Base-by-base conservation (phyloP, 2,888 invertebrate genomes). In the Autographa gamma region DNA sequence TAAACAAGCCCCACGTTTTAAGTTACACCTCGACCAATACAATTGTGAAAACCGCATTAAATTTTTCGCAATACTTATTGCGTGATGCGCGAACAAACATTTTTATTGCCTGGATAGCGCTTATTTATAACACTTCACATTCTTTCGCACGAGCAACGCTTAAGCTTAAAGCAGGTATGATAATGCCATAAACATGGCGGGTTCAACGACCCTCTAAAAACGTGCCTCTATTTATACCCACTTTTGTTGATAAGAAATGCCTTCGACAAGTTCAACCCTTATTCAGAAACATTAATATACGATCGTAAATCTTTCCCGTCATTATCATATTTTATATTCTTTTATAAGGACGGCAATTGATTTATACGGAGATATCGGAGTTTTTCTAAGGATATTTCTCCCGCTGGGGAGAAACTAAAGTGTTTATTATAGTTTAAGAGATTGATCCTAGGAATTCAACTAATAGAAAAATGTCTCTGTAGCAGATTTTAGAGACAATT, bases 261-360 rank as follows among this genome's bases (percentile, higher is more conserved):
- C 65, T 60, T 58, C 41, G 52, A 65, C 54, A 56, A 56, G 52
- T 54, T 5, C 25, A 71, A 56, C 54, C 63, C 71, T 75, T 77
- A 77, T 79, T 79, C 65, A 79, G 63, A 67, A 67, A 71, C 62
- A 34, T 19, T 54, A 52, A 56, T 59, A 65, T 63, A 63, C 19
- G 60, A 31, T 71, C 52, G 60, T 79, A 79, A 75, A 77, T 77
- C 79, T 76, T 72, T 59, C 67, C 77, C 71, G 71, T 54, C 76
- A 68, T 68, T 72, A 76, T 61, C 63, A 63, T 79, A 71, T 74
- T 70, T 60, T 41, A n/a, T 69, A 62, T 71, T 66, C 60, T 66
- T 79, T 79, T 54, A n/a, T 54, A 11, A 7, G 7, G 54, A 19
- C 4, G 18, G 19, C 19, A 56, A 25, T 25, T 25, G 52, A 72